Base-by-base conservation (phyloP, 30 jellyfish, hydroid and myxozoan species). In the Sanderia malayensis region DNA sequence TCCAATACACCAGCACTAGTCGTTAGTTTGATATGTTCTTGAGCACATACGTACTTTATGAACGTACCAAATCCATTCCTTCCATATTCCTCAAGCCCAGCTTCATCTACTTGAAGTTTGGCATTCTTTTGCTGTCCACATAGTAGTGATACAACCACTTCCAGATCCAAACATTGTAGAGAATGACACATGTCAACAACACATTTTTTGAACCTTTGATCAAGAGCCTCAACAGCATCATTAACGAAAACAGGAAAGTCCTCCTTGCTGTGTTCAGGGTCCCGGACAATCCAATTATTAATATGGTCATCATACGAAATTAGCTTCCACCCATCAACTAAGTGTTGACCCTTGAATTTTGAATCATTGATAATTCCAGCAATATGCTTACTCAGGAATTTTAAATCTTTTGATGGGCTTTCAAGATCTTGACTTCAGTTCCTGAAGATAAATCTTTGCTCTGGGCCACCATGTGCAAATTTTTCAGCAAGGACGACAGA, bases 281-380 rank as follows among this genome's bases (percentile, higher is more conserved):
- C 74, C 63, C 60, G 24, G 13, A 62, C 61, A 7, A 18, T 26
- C 74, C 74, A 62, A 62, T 23, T 13, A 26, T 30, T 29, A 18
- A 13, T 21, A 8, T 24, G 15, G 9, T 62, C 74, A 62, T 23
- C 74, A 8, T 24, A 17, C 22, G 22, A 24, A 23, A 23, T 30
- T 10, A 62, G 13, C 74, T 62, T 13, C 74, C 58, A 62, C 58
- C 74, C 74, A 63, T 24, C 74, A 13, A 62, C 74, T 62, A 30
- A 28, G 17, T 21, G 13, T 28, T 62, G 74, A 4, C 60, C 60
- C 21, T 62, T 62, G 74, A 62, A 62, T 4, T 20, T 9, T 21
- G 15, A 7, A 4, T 29, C 25, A 10, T 6, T 29, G 21, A 29
- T 21, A 9, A 62, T 62, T 9, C 25, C 60, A 9, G 7, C 60